phyloP scores from a whole-genome alignment of 2,113 vertebrate genomes.

The Vombatus ursinus region DNA sequence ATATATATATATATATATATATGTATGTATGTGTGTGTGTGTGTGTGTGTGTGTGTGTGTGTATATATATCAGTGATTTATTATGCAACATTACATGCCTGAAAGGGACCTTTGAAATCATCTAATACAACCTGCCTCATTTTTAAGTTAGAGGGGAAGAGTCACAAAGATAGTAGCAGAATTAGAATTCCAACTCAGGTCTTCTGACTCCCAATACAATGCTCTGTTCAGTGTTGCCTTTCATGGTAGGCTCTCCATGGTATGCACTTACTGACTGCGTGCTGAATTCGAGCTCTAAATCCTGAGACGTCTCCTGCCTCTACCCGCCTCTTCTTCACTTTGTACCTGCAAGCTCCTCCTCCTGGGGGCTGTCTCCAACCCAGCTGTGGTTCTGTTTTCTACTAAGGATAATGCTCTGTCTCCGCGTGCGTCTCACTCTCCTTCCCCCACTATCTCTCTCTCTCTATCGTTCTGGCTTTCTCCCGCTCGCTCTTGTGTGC shows the following conservation, averaged over 20 bases:
- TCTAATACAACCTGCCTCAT: background rate
- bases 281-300: background rate
- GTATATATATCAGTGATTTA: background rate
- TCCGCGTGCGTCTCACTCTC: background rate
- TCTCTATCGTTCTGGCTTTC: background rate
- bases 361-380: background rate
- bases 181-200: no score
- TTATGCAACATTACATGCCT: background rate
- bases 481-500: background rate
- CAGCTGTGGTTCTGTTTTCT: background rate
- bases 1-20: no score
- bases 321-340: background rate
- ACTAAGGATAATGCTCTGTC: background rate
- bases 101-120: background rate
- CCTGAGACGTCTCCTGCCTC: background rate
- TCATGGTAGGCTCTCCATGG: background rate
- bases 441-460: background rate
- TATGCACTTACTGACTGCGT: background rate
- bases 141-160: background rate
- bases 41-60: no score
- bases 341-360: background rate
- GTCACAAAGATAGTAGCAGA: background rate
- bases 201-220: background rate
- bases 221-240: background rate
- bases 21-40: no score